Conservation (phyloP, 1,140 invertebrate genomes). For the Amphibalanus amphitrite region DNA sequence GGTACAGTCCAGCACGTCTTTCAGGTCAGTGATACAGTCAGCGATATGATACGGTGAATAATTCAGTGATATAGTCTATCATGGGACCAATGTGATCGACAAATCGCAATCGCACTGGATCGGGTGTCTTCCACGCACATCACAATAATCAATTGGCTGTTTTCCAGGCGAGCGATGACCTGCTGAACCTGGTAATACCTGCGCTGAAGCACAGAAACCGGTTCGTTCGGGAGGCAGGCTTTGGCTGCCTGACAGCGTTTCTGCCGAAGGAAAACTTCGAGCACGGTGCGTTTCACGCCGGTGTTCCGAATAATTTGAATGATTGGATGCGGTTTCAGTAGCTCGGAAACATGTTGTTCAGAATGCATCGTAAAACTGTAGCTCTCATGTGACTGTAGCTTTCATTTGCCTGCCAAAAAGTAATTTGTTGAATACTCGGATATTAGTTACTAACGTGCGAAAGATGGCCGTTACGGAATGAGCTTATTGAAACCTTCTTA, state of each 20-base stretch:
- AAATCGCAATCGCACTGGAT: neutral
- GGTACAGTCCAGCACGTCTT: neutral
- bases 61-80: neutral
- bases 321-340: neutral
- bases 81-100: neutral
- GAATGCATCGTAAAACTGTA: no score
- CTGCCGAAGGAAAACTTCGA: neutral
- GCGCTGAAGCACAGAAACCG: slow-evolving; percentile 34
- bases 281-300: neutral
- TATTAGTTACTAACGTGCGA: no score
- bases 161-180: slow-evolving; percentile 25
- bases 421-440: no score
- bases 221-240: slow-evolving; percentile 38
- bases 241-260: slow-evolving; percentile 31
- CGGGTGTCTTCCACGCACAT: no score
- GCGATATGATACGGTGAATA: neutral
- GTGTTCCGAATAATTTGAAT: slow-evolving; percentile 3
- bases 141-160: no score
- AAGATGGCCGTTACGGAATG: no score
- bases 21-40: no score
- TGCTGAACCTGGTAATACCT: slow-evolving; percentile 32
- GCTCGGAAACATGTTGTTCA: no score
- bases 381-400: no score
- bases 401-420: no score
- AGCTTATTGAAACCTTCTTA: no score